Percentiles rank a stretch among this genome's conserved stretches.
These are phyloP conservation scores for Octonoba sinensis DNA, from an alignment of 2,888 invertebrate species.

Conservation along the genomic window DNA sequence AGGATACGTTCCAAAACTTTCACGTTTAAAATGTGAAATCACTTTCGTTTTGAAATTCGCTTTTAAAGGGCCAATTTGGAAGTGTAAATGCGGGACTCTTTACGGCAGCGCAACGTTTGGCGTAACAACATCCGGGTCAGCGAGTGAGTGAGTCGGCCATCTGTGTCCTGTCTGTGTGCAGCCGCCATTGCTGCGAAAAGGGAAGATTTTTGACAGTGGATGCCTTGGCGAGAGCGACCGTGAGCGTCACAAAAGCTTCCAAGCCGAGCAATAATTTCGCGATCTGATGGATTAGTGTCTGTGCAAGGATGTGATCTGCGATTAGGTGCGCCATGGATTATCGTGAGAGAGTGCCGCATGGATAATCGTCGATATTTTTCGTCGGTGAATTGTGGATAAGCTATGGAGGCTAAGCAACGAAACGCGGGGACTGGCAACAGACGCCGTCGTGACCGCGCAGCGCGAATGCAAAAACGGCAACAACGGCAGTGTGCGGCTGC, in stretches of 20 bases:
- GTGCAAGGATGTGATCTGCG: slow-evolving; percentile 23
- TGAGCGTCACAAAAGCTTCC: slow-evolving; percentile 10
- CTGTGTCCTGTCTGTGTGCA: slow-evolving; percentile 37
- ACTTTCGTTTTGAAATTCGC: neutral
- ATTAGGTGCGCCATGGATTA: slow-evolving; percentile 25
- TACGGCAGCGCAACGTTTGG: slow-evolving; percentile 38
- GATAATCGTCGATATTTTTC: slow-evolving; percentile 32
- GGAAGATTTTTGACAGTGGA: slow-evolving; percentile 28
- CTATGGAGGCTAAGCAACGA: slow-evolving; percentile 58
- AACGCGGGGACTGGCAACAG: slow-evolving; percentile 46
- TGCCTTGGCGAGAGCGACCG: neutral
- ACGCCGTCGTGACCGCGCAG: slow-evolving; percentile 46
- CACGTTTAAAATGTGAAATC: neutral
- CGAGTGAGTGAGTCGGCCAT: slow-evolving; percentile 43
- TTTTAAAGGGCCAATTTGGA: neutral
- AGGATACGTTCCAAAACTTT: neutral
- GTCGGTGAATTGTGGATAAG: slow-evolving; percentile 4
- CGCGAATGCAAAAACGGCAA: slow-evolving; percentile 54
- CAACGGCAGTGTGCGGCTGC: slow-evolving; percentile 49
- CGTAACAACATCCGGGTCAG: slow-evolving; percentile 59
- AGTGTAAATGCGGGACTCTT: slow-evolving; percentile 26
- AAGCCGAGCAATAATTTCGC: neutral
- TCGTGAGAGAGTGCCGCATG: slow-evolving; percentile 34
- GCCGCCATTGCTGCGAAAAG: slow-evolving; percentile 58
- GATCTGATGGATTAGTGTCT: slow-evolving; percentile 26